Percentiles rank a stretch among this genome's conserved stretches.
These are phyloP conservation scores for Lepidocyrtinus sp. DNA, from an alignment of 2,888 invertebrate species.

Conservation along the genomic window DNA sequence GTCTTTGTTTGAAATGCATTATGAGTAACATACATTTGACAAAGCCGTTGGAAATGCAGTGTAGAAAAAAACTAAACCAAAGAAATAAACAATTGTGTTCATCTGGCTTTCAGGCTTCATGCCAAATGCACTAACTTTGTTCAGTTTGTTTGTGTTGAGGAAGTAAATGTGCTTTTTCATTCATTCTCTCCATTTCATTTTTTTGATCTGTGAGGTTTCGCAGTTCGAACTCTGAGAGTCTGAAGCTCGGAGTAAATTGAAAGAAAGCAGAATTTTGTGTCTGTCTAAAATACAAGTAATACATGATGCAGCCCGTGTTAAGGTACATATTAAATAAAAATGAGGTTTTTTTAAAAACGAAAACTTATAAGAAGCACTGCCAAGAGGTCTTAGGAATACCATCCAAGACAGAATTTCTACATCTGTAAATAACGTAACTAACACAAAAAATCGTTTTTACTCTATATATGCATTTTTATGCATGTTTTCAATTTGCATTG, in stretches of 20 bases:
- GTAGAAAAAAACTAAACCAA: too few relatives aligned
- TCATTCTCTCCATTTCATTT: conserved; percentile 21
- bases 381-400: background rate
- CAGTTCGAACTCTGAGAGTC: too few relatives aligned
- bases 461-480: background rate
- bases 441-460: background rate
- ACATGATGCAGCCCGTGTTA: background rate
- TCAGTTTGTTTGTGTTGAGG: conserved; percentile 55
- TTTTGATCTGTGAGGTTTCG: too few relatives aligned
- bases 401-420: background rate
- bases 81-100: too few relatives aligned
- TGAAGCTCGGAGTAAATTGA: too few relatives aligned
- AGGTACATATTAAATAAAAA: background rate
- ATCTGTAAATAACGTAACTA: background rate
- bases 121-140: conserved; percentile 51
- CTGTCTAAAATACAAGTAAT: background rate
- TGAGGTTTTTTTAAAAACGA: too few relatives aligned
- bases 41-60: too few relatives aligned
- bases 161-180: conserved; percentile 53
- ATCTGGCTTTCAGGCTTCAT: background rate
- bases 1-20: too few relatives aligned
- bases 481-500: background rate
- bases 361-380: too few relatives aligned
- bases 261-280: background rate
- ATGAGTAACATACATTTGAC: too few relatives aligned